Percentiles rank a stretch among this genome's conserved stretches.
Evolutionary conservation across 2,888 invertebrate species (phyloP).

Genomic region (Cheilosia vulpina): DNA sequence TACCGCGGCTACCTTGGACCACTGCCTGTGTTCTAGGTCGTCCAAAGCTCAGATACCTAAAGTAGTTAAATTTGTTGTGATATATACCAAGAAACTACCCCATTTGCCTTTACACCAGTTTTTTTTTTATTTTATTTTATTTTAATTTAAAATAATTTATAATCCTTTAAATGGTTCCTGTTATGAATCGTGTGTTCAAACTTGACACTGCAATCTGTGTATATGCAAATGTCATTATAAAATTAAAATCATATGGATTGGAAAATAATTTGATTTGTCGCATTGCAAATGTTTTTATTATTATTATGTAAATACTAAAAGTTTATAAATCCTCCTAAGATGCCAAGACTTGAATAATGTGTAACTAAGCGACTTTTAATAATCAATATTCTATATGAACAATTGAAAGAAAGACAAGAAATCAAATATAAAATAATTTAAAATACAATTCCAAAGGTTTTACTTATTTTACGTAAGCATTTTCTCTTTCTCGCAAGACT

Average conservation of each 20-base stretch:
- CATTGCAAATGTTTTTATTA: neutral
- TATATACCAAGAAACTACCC: slow-evolving; percentile 51
- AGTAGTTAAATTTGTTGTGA: slow-evolving; percentile 57
- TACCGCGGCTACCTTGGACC: slow-evolving; percentile 63
- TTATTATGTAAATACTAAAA: neutral
- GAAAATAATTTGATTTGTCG: neutral
- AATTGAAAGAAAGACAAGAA: slow-evolving; percentile 8
- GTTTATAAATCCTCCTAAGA: slow-evolving; percentile 1
- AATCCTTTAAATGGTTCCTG: slow-evolving; percentile 42
- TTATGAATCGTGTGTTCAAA: slow-evolving; percentile 31
- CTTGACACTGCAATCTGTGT: neutral
- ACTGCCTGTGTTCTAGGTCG: slow-evolving; percentile 54
- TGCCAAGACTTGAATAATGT: slow-evolving; percentile 32
- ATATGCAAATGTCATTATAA: slow-evolving; percentile 31
- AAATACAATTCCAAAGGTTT: slow-evolving; percentile 19
- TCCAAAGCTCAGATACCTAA: slow-evolving; percentile 22
- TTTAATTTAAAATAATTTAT: neutral
- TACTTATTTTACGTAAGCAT: neutral
- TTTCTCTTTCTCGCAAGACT: too few species aligned
- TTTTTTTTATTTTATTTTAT: slow-evolving; percentile 9
- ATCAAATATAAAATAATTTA: slow-evolving; percentile 45
- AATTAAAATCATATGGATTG: slow-evolving; percentile 3
- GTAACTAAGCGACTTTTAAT: slow-evolving; percentile 4
- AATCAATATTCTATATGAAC: slow-evolving; percentile 11
- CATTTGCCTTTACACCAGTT: slow-evolving; percentile 44